Base-by-base conservation (phyloP, 2,113 vertebrate species). In the Acanthochromis polyacanthus region DNA sequence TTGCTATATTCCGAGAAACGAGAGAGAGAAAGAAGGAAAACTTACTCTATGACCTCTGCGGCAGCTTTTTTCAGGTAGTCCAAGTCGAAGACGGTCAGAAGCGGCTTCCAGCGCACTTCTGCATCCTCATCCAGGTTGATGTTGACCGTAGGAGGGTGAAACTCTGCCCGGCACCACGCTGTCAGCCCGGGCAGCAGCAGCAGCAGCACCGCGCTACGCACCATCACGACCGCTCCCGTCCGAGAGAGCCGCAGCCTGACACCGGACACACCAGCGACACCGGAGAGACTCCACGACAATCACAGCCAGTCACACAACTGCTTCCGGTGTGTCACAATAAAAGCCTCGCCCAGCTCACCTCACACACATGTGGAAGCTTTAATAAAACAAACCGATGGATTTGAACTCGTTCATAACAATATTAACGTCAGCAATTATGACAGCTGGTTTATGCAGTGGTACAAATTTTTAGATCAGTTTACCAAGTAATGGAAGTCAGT, bases 41-140 rank as follows among this genome's bases (percentile, higher is more conserved):
- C 95, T 94, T 75, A 95, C 95, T 94, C 93, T 5, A 95, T 94
- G 7, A 95, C 66, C 15, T 90, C 67, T 11, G 90, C 83, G 1
- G 88, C 91, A 0, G 90, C 91, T 85, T 87, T 86, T 0, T 69
- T 82, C 23, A 95, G 71, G 61, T 77, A 94, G 2, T 88, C 78
- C 1, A 59, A 2, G 75, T 92, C 83, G 43, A 89, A 95, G 0
- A 83, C 79, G 7, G 86, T 22, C 0, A 75, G 3, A 0, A 95
- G 81, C 0, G 93, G 89, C 4, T 12, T 38, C 95, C 95, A 95
- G 11, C 94, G 80, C 61, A 82, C 36, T n/a, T 81, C 78, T 0
- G 94, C 88, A 0, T 82, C 75, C 0, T 76, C 80, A 20, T 95
- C 93, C 90, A 95, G 85, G 59, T 83, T 94, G 64, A 95, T 85